A percentile compares a stretch with the other conserved stretches of the same genome.
phyloP scores from a whole-genome alignment of 2,888 invertebrate species.

The Netelia fuscicornis region DNA sequence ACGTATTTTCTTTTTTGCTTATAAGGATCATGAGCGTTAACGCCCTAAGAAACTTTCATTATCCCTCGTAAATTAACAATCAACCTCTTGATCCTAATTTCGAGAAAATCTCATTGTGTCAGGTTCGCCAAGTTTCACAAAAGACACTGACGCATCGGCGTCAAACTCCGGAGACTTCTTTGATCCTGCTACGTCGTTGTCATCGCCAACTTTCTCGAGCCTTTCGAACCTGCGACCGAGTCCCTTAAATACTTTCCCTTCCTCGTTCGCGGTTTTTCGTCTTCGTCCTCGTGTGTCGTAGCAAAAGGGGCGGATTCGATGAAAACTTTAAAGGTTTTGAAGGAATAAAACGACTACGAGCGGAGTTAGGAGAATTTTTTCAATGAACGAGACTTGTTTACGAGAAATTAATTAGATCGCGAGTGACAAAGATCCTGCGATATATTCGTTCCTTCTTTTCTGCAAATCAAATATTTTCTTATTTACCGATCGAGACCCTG shows the following conservation, averaged over 20 bases:
- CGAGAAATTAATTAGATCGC: not conserved
- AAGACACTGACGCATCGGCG: constrained; percentile 18
- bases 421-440: not conserved
- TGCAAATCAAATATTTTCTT: not conserved
- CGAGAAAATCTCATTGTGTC: not conserved
- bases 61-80: constrained; percentile 34
- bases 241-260: constrained; percentile 2
- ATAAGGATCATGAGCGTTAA: not conserved
- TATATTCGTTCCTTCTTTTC: not conserved
- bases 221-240: not conserved
- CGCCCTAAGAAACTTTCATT: constrained; percentile 22
- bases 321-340: not conserved
- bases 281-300: not conserved
- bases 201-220: not conserved
- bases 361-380: not conserved
- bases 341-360: not conserved
- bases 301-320: not conserved
- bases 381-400: not conserved
- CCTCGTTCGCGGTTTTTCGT: not conserved
- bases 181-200: not conserved
- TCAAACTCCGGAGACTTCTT: constrained; percentile 7
- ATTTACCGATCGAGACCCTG: not conserved
- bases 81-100: constrained; percentile 6
- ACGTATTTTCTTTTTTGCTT: not conserved
- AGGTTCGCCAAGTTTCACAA: constrained; percentile 19